Base-by-base conservation (phyloP, 2,888 invertebrate genomes). In the Andrena hattorfiana region DNA sequence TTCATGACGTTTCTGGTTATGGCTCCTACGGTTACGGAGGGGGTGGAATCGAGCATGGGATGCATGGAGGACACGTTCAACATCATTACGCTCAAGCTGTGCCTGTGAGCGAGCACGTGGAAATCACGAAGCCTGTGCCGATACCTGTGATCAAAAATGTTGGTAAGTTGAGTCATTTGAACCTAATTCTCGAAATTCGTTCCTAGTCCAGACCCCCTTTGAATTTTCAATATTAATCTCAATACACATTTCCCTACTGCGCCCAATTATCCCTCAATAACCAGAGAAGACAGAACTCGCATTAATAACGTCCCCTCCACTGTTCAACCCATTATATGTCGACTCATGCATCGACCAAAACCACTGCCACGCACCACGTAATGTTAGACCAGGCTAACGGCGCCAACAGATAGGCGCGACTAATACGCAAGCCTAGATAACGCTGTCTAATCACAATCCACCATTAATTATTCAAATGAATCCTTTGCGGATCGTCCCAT, bases 101-200 rank as follows among this genome's bases (percentile, higher is more conserved):
- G 71, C 95, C 95, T 0, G 94, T 96, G 66, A 95, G 95, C 82
- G 95, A 96, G 78, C 96, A 96, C 85, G 94, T 96, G 0, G 96
- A 96, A 91, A 95, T 96, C 90, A 95, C 96, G 35, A 96, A 95
- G 87, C 96, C 96, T 0, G 95, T 96, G 64, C 95, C 95, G 0
- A 95, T 96, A 67, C 96, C 96, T 60, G 95, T 96, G 51, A 95
- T 96, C 89, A 96, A 96, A 91, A 96, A 96, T 90, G 93, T 96
- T 0, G 95, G 96, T 92, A 82, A 87, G 87, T 81, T 54, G n/a
- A 16, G 42, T 16, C 13, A 4, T 13, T 13, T 42, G 42, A 42
- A 42, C 4, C 13, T 42, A 13, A 0, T 42, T 0, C 13, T 42
- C 13, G 1, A 42, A 42, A 42, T 42, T 42, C 13, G 42, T 42